A percentile compares a stretch with the other conserved stretches of the same genome.
phyloP scores from a whole-genome alignment of 2,888 invertebrate genomes.

The Cryptocephalus primarius region DNA sequence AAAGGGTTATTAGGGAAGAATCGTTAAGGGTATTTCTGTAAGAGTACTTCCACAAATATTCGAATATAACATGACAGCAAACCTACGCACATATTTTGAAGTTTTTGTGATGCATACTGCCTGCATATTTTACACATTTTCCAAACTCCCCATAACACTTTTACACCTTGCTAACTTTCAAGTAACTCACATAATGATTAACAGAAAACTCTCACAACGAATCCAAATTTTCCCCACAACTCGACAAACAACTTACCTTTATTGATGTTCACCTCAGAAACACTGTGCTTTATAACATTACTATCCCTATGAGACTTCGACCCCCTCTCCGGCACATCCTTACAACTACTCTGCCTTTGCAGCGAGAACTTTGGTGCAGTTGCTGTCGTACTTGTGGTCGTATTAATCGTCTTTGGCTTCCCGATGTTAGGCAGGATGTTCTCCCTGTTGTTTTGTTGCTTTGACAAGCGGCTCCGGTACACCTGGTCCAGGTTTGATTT shows the following conservation, averaged over 20 bases:
- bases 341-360: slow-evolving; percentile 35
- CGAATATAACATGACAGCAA: too few relatives aligned
- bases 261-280: slow-evolving; percentile 34
- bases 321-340: slow-evolving; percentile 28
- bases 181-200: too few relatives aligned
- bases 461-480: slow-evolving; percentile 25
- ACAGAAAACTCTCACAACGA: too few relatives aligned
- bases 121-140: too few relatives aligned
- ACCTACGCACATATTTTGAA: too few relatives aligned
- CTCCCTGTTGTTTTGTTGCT: slow-evolving; percentile 28
- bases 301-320: slow-evolving; percentile 12
- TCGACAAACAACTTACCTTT: slow-evolving; percentile 17
- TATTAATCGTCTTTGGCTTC: slow-evolving; percentile 2
- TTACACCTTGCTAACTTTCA: too few relatives aligned
- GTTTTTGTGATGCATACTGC: too few relatives aligned
- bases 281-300: slow-evolving; percentile 33
- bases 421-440: slow-evolving; percentile 24
- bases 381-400: slow-evolving; percentile 11
- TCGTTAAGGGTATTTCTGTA: too few relatives aligned
- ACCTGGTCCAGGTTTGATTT: slow-evolving; percentile 37
- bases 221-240: too few relatives aligned
- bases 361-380: slow-evolving; percentile 19
- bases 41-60: too few relatives aligned
- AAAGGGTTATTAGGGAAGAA: too few relatives aligned
- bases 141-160: too few relatives aligned